Evolutionary conservation across 2,888 invertebrate species (phyloP).

Genomic region (Trissoscelio sp.): DNA sequence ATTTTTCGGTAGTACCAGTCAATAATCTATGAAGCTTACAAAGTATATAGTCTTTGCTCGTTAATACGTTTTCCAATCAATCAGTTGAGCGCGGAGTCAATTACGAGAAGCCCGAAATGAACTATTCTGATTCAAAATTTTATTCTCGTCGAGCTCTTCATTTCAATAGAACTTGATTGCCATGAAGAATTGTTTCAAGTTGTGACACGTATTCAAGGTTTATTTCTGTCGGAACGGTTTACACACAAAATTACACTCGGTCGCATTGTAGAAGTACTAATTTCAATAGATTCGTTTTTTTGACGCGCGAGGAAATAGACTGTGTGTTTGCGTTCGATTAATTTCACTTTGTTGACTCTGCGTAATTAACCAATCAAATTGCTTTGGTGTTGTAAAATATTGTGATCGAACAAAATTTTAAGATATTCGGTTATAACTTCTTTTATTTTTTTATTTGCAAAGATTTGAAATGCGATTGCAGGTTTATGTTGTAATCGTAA

Average conservation of each 20-base stretch:
- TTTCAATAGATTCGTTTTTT: slow-evolving; percentile 60
- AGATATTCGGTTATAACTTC: background rate
- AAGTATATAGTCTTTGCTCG: slow-evolving; percentile 59
- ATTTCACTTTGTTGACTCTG: slow-evolving; percentile 59
- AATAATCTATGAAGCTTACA: slow-evolving; percentile 23
- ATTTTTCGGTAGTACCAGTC: slow-evolving; percentile 26
- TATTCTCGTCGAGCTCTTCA: slow-evolving; percentile 50
- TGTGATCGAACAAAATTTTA: slow-evolving; percentile 34
- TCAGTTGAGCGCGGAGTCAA: slow-evolving; percentile 59
- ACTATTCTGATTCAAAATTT: slow-evolving; percentile 66
- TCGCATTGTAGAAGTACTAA: slow-evolving; percentile 45
- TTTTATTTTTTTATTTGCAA: background rate
- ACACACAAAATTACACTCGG: slow-evolving; percentile 62
- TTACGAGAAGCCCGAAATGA: slow-evolving; percentile 58
- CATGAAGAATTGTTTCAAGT: slow-evolving; percentile 65
- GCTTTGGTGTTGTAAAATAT: slow-evolving; percentile 44
- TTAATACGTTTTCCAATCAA: slow-evolving; percentile 67
- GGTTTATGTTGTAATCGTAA: background rate
- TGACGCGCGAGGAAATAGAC: slow-evolving; percentile 43
- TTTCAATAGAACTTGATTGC: slow-evolving; percentile 66
- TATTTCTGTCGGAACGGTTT: slow-evolving; percentile 57
- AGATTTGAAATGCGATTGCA: slow-evolving; percentile 11
- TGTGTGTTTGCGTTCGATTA: slow-evolving; percentile 61
- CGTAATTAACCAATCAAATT: slow-evolving; percentile 48
- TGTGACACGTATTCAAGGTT: slow-evolving; percentile 65